Conservation (phyloP, 2,888 invertebrate genomes). For the Andricus curvator region DNA sequence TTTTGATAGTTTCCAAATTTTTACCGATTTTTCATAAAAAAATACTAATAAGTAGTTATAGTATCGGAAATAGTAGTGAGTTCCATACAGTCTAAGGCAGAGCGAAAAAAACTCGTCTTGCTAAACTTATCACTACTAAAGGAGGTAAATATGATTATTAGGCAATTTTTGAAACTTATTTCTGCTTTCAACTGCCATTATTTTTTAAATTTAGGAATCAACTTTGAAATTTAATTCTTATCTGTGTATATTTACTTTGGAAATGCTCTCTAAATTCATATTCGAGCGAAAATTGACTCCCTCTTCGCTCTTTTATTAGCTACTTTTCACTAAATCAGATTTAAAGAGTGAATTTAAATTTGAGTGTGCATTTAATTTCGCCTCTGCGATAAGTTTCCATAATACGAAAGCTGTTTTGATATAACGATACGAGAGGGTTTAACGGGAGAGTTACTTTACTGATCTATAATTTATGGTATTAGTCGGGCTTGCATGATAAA, state of each 20-base stretch:
- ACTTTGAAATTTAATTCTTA: too few species aligned
- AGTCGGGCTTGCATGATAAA: background rate
- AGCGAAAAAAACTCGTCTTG: too few species aligned
- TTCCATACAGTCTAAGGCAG: too few species aligned
- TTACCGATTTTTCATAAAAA: too few species aligned
- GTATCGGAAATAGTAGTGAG: too few species aligned
- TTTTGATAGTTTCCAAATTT: too few species aligned
- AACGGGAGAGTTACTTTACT: conserved; percentile 20
- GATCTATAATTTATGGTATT: conserved; percentile 16
- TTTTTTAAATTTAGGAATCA: too few species aligned
- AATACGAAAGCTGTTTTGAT: conserved; percentile 10
- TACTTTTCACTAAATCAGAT: background rate
- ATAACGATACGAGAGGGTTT: conserved; percentile 5
- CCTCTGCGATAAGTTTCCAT: conserved; percentile 8
- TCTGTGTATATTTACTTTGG: background rate
- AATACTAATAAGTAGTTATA: too few species aligned
- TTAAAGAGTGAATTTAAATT: background rate
- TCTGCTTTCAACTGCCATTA: too few species aligned
- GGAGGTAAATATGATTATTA: too few species aligned
- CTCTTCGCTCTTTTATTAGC: background rate
- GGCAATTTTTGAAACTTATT: too few species aligned
- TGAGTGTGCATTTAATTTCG: conserved; percentile 12
- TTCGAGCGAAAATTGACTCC: background rate
- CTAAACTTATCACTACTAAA: too few species aligned
- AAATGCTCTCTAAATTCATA: background rate